phyloP scores from a whole-genome alignment of 1,140 invertebrate genomes.

The Panulirus ornatus region DNA sequence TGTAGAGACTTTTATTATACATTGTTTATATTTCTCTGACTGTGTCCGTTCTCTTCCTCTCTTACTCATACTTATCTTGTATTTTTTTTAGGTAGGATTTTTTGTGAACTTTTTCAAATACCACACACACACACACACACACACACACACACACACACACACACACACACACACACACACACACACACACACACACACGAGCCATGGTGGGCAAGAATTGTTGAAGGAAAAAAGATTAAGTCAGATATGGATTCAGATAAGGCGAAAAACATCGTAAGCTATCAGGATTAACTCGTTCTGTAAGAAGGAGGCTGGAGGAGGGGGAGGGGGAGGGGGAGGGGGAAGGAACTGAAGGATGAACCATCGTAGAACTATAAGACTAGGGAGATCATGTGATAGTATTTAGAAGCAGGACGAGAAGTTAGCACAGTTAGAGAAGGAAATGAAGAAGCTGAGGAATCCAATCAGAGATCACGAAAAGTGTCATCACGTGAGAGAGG shows the following conservation, averaged over 20 bases:
- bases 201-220: too few species aligned
- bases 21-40: too few species aligned
- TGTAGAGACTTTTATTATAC: too few species aligned
- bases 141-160: slow-evolving; percentile 17
- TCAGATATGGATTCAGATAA: background rate
- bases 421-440: background rate
- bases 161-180: background rate
- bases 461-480: background rate
- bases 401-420: background rate
- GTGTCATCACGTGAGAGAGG: background rate
- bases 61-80: background rate
- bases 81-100: background rate
- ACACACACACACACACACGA: background rate
- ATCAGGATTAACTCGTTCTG: too few species aligned
- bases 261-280: too few species aligned
- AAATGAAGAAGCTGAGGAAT: background rate
- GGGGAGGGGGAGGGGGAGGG: background rate
- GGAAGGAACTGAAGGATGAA: background rate
- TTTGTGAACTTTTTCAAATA: background rate
- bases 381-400: too few species aligned
- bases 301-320: background rate
- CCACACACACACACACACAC: slow-evolving; percentile 11
- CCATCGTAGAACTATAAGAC: too few species aligned
- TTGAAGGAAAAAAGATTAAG: background rate
- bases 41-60: too few species aligned